A percentile compares a stretch with the other conserved stretches of the same genome.
Evolutionary conservation across 2,797 vertebrate species (phyloP).

Genomic region (Lophius americanus): DNA sequence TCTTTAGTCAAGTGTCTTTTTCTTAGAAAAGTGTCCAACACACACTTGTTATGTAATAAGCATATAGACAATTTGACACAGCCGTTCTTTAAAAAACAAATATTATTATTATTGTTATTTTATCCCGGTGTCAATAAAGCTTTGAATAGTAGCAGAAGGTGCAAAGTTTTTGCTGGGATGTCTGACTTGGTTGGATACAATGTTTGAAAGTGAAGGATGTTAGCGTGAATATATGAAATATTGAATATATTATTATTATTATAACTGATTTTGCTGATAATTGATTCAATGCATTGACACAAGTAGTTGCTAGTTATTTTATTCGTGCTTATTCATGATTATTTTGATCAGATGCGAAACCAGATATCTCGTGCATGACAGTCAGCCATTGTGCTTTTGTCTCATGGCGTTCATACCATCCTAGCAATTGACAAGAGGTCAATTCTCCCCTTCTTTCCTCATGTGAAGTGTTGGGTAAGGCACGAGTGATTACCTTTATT

Average conservation of each 20-base stretch:
- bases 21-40: not conserved
- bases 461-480: conserved; percentile 36
- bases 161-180: too few relatives aligned
- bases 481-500: conserved; percentile 27
- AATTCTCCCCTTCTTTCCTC: not conserved
- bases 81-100: not conserved
- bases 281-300: not conserved
- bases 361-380: conserved; percentile 25
- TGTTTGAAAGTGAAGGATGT: too few relatives aligned
- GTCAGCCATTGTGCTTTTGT: conserved; percentile 22
- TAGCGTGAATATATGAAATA: too few relatives aligned
- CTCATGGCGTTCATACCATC: conserved; percentile 14
- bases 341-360: conserved; percentile 29
- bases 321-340: conserved; percentile 7
- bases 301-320: conserved; percentile 2
- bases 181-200: too few relatives aligned
- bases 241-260: too few relatives aligned
- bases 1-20: conserved; percentile 5
- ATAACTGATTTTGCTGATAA: not conserved
- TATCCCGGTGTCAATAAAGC: too few relatives aligned
- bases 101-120: too few relatives aligned
- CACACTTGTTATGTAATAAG: conserved; percentile 5
- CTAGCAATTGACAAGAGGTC: conserved; percentile 29
- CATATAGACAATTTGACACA: conserved; percentile 1
- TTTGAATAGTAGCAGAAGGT: too few relatives aligned